Conservation (phyloP, 37 sponge, comb jelly and placozoan genomes). For the Theonella swinhoei region DNA sequence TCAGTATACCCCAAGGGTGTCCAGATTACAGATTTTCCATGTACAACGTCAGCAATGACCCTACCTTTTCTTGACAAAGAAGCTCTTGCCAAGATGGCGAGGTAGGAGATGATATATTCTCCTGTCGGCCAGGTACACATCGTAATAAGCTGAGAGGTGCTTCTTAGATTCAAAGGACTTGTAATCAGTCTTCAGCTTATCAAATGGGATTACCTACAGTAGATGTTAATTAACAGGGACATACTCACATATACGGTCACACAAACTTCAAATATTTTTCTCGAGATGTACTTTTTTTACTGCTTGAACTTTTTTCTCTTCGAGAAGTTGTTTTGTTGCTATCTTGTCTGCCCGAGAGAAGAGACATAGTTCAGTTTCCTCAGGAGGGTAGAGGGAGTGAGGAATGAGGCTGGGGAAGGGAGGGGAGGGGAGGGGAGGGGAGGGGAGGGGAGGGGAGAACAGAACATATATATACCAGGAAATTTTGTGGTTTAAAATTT, state of each 20-base stretch:
- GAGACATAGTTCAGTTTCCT: slow-evolving; percentile 64
- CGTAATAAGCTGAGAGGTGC: slow-evolving; percentile 67
- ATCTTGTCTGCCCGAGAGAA: slow-evolving; percentile 71
- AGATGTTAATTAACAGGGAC: neutral
- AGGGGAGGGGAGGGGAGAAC: too few relatives aligned
- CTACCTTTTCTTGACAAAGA: slow-evolving; percentile 82
- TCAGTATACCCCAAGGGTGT: too few relatives aligned
- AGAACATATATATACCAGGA: too few relatives aligned
- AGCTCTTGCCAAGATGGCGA: slow-evolving; percentile 78
- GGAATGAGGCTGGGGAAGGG: slow-evolving; percentile 52
- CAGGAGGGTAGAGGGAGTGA: slow-evolving; percentile 63
- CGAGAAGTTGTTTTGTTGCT: slow-evolving; percentile 47
- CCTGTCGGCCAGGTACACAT: slow-evolving; percentile 74
- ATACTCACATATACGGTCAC: neutral
- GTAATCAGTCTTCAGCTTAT: slow-evolving; percentile 75
- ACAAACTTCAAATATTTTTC: neutral
- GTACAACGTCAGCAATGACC: too few relatives aligned
- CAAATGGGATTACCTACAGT: slow-evolving; percentile 73
- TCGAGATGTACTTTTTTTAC: slow-evolving; percentile 58
- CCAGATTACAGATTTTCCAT: too few relatives aligned
- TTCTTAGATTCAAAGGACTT: slow-evolving; percentile 76
- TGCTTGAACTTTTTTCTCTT: slow-evolving; percentile 50
- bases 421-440: neutral
- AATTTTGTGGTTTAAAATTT: too few relatives aligned
- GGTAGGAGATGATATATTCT: slow-evolving; percentile 73